phyloP scores from a whole-genome alignment of 2,888 invertebrate genomes.

The Epinotia nisella region DNA sequence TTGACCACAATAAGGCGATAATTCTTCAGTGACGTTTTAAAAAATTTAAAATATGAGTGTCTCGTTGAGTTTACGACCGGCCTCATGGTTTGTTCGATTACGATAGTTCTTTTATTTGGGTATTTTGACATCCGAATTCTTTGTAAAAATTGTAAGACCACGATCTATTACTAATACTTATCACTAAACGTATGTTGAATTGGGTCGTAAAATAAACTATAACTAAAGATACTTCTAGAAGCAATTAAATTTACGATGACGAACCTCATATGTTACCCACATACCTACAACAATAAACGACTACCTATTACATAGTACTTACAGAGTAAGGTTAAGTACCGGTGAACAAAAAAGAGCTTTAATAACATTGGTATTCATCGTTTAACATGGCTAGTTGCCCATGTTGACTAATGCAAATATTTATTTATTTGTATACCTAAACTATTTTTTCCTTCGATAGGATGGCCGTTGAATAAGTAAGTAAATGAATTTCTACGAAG shows the following conservation, averaged over 20 bases:
- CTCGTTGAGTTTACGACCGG: background rate
- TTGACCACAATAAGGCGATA: constrained; percentile 7
- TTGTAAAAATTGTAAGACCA: background rate
- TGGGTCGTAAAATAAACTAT: constrained; percentile 32
- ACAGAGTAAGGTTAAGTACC: constrained; percentile 73
- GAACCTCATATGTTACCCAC: constrained; percentile 35
- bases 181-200: constrained; percentile 8
- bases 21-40: constrained; percentile 1
- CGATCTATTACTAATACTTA: constrained; percentile 1
- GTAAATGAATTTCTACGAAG: background rate
- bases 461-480: background rate
- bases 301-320: constrained; percentile 75
- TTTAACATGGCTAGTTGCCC: constrained; percentile 54
- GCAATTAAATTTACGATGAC: constrained; percentile 58
- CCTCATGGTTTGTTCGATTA: background rate
- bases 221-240: constrained; percentile 48
- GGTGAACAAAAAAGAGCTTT: constrained; percentile 64
- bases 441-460: too few relatives aligned
- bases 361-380: constrained; percentile 58
- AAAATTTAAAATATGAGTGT: background rate
- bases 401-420: background rate
- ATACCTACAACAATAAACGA: constrained; percentile 53
- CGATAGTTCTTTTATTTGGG: background rate
- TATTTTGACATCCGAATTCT: background rate
- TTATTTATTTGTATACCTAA: background rate